Base-by-base conservation (phyloP, 2,888 invertebrate species). In the Drosophila demipolita region DNA sequence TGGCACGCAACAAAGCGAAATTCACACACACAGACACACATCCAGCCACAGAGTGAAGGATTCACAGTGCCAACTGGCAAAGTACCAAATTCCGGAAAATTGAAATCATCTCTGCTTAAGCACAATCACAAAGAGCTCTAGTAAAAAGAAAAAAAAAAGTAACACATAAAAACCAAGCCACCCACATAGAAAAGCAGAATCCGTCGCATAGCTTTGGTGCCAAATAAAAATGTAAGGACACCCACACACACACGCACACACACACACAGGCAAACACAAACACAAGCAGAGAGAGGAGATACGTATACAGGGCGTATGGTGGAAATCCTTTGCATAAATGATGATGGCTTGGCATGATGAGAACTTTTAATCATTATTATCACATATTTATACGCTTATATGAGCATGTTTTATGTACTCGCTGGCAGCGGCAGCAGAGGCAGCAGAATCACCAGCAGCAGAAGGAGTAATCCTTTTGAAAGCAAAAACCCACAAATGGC, bases 371-470 rank as follows among this genome's bases (percentile, higher is more conserved):
- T 91, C 91, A 91, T 91, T 91, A 91, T 92, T 91, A 91, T 91
- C 91, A 90, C 91, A 91, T 91, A 91, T 91, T 90, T 91, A 89
- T 91, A 89, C 89, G 90, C 76, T 91, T 91, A 88, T 90, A 91
- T 88, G 91, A 91, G 91, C 91, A 89, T 92, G 91, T 91, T 92
- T 91, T 91, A 91, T 91, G 84, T 91, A 92, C 91, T 91, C 70
- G 74, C 85, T 80, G 73, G 70, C 71, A 68, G 60, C 36, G 36
- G 45, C 55, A 49, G 52, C 32, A 40, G 58, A 1, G 53, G 45
- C 15, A 29, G 63, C 32, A 29, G 48, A 17, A 50, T 35, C 26
- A 35, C 53, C 23, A 17, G 32, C 35, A 20, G 33, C 62, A 75
- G 58, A 64, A 53, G 68, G 77, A 70, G 80, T 86, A 90, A 90